Conservation (phyloP, 2,113 vertebrate genomes). For the Heloderma charlesbogerti region DNA sequence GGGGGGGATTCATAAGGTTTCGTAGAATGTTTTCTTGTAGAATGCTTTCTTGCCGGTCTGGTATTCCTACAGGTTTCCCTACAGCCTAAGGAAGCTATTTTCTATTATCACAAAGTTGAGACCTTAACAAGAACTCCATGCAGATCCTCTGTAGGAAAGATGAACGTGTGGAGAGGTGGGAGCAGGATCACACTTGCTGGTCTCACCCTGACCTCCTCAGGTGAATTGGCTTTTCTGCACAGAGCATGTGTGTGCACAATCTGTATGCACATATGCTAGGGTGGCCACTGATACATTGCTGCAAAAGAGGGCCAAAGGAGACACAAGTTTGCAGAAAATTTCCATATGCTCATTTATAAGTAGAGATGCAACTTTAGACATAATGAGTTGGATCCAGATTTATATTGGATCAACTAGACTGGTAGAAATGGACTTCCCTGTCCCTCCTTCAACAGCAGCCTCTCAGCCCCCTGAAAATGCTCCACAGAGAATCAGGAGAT, state of each 20-base stretch:
- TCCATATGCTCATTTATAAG: neutral
- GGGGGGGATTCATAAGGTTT: too few relatives aligned
- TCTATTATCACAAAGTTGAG: neutral
- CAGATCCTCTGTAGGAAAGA: neutral
- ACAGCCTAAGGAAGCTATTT: neutral
- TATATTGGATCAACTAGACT: too few relatives aligned
- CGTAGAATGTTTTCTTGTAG: too few relatives aligned
- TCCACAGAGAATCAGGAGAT: too few relatives aligned
- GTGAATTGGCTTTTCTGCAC: neutral
- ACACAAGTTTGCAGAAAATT: neutral
- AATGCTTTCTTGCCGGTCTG: slow-evolving; percentile 32
- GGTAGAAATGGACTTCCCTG: too few relatives aligned
- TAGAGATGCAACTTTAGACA: neutral
- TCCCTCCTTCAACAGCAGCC: too few relatives aligned
- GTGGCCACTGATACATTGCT: neutral
- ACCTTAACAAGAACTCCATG: neutral
- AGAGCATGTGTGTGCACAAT: neutral
- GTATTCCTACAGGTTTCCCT: slow-evolving; percentile 24
- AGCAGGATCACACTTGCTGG: neutral
- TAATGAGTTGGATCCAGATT: neutral
- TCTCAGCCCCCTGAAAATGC: too few relatives aligned
- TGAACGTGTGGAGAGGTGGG: neutral
- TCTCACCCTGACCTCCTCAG: neutral
- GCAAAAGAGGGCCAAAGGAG: neutral
- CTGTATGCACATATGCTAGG: neutral